Percentiles rank a stretch among this genome's conserved stretches.
Conservation (phyloP, 2,797 vertebrate genomes). For the Sphenodon punctatus region DNA sequence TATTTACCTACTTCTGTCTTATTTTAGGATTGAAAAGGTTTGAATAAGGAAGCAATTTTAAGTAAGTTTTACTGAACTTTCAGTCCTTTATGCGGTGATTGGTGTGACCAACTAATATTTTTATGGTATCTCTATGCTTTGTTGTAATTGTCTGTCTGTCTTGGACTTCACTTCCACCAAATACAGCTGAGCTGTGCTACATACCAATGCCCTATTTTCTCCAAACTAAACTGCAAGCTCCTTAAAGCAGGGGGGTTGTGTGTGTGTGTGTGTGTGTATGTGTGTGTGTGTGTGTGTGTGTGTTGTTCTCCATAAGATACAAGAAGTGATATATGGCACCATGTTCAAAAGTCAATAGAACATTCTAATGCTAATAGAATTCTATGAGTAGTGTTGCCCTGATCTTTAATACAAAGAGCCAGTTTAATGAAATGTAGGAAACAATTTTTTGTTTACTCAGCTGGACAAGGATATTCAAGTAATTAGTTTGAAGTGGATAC, state of each 20-base stretch:
- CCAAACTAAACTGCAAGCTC: not conserved
- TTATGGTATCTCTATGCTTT: not conserved
- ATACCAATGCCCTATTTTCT: not conserved
- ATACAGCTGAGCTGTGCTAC: not conserved
- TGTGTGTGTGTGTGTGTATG: too few relatives aligned
- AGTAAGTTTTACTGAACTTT: not conserved
- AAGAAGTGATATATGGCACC: not conserved
- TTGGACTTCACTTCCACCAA: not conserved
- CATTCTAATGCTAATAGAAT: not conserved
- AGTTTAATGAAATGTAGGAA: conserved; percentile 32
- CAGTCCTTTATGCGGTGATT: not conserved
- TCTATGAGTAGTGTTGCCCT: not conserved
- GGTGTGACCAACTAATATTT: not conserved
- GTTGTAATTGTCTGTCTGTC: not conserved
- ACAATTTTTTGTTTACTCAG: conserved; percentile 56
- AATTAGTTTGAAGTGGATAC: conserved; percentile 51
- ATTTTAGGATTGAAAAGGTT: not conserved
- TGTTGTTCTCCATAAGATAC: not conserved
- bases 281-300: too few relatives aligned
- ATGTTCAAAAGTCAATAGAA: not conserved
- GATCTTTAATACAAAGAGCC: not conserved
- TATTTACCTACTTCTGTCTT: not conserved
- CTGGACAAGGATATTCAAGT: conserved; percentile 43
- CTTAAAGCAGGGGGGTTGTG: not conserved
- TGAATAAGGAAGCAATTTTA: not conserved